Conservation (phyloP, 2,113 vertebrate genomes). For the Ptychochromis oligacanthus region DNA sequence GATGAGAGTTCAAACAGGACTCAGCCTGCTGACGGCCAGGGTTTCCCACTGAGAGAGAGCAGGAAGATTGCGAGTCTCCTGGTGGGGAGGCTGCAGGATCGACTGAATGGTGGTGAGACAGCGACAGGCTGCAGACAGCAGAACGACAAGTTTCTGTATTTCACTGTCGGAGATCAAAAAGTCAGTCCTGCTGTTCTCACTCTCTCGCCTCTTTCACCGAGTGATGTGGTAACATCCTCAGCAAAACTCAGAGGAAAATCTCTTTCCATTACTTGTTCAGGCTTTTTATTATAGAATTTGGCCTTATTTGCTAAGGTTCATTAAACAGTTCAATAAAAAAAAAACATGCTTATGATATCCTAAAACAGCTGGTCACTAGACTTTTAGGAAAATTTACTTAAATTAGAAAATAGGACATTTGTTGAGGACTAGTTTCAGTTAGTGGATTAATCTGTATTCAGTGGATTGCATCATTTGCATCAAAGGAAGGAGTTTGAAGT, state of each 20-base stretch:
- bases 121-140: not conserved
- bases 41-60: not conserved
- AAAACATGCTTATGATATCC: too few relatives aligned
- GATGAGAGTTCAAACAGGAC: conserved; percentile 21
- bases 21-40: not conserved
- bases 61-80: not conserved
- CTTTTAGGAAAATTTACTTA: too few relatives aligned
- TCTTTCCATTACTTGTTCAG: not conserved
- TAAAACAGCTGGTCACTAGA: too few relatives aligned
- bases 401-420: too few relatives aligned
- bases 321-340: too few relatives aligned
- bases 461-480: too few relatives aligned
- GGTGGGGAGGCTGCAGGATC: not conserved
- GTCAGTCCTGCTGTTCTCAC: not conserved
- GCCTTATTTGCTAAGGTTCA: too few relatives aligned
- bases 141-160: not conserved
- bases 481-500: too few relatives aligned
- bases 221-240: not conserved
- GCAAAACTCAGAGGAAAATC: not conserved
- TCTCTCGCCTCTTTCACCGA: not conserved
- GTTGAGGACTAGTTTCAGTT: too few relatives aligned
- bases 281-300: too few relatives aligned
- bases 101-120: not conserved
- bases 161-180: not conserved
- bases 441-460: too few relatives aligned